Conservation (phyloP, 2,113 vertebrate genomes). For the Podarcis muralis region DNA sequence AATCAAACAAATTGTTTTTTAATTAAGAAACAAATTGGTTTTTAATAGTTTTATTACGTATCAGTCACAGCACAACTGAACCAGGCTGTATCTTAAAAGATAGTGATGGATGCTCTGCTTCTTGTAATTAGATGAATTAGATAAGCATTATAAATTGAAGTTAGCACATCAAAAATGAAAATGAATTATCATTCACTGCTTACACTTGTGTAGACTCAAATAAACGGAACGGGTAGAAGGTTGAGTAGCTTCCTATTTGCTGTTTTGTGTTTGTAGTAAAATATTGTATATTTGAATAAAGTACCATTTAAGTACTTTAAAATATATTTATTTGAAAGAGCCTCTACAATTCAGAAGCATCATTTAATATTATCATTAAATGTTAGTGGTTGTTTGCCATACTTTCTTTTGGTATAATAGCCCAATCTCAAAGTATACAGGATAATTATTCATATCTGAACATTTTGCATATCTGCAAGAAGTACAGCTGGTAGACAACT, state of each 20-base stretch:
- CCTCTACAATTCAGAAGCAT: not conserved
- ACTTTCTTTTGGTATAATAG: not conserved
- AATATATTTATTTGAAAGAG: not conserved
- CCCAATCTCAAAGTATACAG: not conserved
- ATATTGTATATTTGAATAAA: not conserved
- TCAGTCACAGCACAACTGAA: constrained; percentile 6
- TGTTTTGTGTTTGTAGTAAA: not conserved
- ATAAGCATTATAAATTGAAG: not conserved
- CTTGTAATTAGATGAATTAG: not conserved
- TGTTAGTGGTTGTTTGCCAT: too few relatives aligned
- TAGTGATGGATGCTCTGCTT: constrained; percentile 18
- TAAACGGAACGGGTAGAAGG: not conserved
- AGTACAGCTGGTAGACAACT: not conserved
- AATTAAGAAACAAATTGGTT: not conserved
- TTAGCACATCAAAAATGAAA: constrained; percentile 21
- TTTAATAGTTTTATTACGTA: constrained; percentile 5
- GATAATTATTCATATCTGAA: not conserved
- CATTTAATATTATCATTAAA: not conserved
- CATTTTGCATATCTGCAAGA: not conserved
- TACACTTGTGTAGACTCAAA: not conserved
- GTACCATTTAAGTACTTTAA: not conserved
- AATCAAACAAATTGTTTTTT: constrained; percentile 7
- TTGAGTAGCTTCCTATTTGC: not conserved
- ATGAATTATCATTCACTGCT: not conserved
- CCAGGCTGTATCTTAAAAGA: constrained; percentile 29